A percentile compares a stretch with the other conserved stretches of the same genome.
Conservation (phyloP, 2,113 vertebrate genomes). For the Atlantisia rogersi region DNA sequence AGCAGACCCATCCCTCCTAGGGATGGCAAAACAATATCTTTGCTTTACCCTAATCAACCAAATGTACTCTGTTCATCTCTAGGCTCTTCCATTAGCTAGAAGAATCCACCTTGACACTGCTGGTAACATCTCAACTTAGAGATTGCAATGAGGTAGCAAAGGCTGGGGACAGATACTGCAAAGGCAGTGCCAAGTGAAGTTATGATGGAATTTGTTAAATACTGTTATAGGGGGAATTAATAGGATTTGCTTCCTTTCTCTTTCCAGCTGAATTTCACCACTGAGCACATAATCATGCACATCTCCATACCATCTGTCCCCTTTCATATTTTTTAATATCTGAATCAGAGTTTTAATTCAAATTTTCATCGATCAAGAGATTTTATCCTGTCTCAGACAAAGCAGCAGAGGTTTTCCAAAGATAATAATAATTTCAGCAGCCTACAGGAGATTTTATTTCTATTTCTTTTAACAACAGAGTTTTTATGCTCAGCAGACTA, state of each 20-base stretch:
- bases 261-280: background rate
- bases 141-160: background rate
- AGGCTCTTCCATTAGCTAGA: background rate
- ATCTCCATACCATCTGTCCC: background rate
- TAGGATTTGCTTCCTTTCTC: conserved; percentile 6
- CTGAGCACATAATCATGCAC: background rate
- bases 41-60: background rate
- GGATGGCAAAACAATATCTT: background rate
- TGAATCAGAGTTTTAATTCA: conserved; percentile 6
- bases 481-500: background rate
- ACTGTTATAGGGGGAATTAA: background rate
- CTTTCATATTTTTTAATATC: background rate
- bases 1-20: background rate
- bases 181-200: background rate
- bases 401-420: background rate
- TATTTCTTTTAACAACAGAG: background rate
- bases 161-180: background rate
- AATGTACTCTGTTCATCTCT: background rate
- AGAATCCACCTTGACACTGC: background rate
- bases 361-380: background rate
- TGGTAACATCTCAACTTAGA: background rate
- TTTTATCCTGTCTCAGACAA: background rate
- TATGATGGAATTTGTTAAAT: background rate
- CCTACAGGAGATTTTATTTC: background rate
- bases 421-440: background rate